Base-by-base conservation (phyloP, 2,888 invertebrate genomes). In the Eristalis intricaria region DNA sequence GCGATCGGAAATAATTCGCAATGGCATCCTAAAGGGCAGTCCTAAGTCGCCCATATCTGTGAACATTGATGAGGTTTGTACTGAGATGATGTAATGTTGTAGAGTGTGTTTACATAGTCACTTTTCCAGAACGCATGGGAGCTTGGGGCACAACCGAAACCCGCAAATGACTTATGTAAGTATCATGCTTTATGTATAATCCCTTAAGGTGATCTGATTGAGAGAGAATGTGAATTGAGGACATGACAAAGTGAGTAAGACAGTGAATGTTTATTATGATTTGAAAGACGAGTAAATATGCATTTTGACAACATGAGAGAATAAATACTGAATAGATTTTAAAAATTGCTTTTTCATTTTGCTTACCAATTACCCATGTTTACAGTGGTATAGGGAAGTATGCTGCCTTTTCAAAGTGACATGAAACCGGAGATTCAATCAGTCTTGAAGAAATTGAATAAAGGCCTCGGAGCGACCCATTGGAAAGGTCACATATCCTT, bases 61-160 rank as follows among this genome's bases (percentile, higher is more conserved):
- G 84, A 95, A 96, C 90, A 95, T 96, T 84, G 96, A 96, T 93
- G 95, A 95, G 90, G 96, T 96, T 94, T 94, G 91, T 89, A 83
- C 2, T 60, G 60, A 11, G 19, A 50, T 8, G 1, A 8, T 19
- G 50, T 0, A 2, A 0, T 2, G 8, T 10, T 19, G 11, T 8
- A 7, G 19, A 19, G 4, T 50, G 19, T 50, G 50, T 2, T 0
- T n/a, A 50, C 4, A 2, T 15, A 50, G 19, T 50, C 15, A n/a
- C 13, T 40, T 10, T 94, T 93, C 84, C 93, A 96, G 95, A 94
- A 95, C 91, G 94, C 95, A 77, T 95, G 95, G 95, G 95, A 95
- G 89, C 91, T 95, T 8, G 50, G 19, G 19, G 19, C 1, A 8
- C 50, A 50, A 19, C 50, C n/a, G 19, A 19, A 19, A n/a, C 1